Evolutionary conservation across 2,888 invertebrate genomes (phyloP).

Genomic region (Cerastoderma edule): DNA sequence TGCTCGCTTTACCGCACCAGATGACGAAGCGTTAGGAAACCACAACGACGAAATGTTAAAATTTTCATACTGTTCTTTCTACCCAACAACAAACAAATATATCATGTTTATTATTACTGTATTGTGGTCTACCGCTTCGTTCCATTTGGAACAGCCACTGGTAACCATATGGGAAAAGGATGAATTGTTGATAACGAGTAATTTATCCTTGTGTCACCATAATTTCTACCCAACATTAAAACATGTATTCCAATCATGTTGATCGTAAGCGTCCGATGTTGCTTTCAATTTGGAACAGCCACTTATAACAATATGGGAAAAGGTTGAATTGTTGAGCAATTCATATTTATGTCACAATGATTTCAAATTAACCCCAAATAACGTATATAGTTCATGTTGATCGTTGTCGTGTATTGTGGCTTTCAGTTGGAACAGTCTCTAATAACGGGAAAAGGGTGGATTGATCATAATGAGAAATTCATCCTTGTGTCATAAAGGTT

Average conservation of each 20-base stretch:
- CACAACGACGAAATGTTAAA: neutral
- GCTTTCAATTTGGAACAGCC: neutral
- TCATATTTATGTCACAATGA: neutral
- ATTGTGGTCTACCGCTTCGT: neutral
- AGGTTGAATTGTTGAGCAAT: slow-evolving; percentile 5
- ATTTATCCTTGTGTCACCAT: neutral
- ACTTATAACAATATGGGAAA: slow-evolving; percentile 1
- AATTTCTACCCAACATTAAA: neutral
- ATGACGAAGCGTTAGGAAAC: neutral
- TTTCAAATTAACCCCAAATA: neutral
- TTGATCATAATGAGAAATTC: slow-evolving; percentile 9
- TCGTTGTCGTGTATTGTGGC: neutral
- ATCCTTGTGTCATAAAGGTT: slow-evolving; percentile 1
- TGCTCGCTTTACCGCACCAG: neutral
- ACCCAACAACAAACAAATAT: neutral
- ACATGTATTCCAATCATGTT: neutral
- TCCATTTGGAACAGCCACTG: neutral
- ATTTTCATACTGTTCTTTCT: neutral
- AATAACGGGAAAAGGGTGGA: neutral
- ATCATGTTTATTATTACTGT: slow-evolving; percentile 1
- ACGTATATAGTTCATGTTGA: neutral
- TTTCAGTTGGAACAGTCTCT: neutral
- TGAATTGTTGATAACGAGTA: neutral
- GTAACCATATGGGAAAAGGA: slow-evolving; percentile 3
- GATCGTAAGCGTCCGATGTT: neutral